Evolutionary conservation across 2,113 vertebrate genomes (phyloP).

Genomic region (Oceanites oceanicus): DNA sequence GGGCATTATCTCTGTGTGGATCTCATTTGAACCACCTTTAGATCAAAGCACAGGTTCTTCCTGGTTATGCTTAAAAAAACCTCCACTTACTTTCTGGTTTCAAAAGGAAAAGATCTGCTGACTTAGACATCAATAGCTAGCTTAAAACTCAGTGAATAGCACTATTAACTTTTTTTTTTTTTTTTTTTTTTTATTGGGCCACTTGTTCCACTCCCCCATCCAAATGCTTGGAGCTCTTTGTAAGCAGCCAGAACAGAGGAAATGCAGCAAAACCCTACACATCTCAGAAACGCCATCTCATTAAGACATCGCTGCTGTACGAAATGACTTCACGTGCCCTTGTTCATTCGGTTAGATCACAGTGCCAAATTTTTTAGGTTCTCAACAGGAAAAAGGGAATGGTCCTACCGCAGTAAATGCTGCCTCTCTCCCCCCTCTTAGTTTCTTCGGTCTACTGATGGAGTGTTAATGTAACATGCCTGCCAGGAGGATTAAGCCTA

Average conservation of each 20-base stretch:
- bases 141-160: constrained; percentile 72
- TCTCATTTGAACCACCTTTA: constrained; percentile 74
- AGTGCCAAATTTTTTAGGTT: not conserved
- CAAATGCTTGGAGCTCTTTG: constrained; percentile 37
- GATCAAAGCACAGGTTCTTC: constrained; percentile 76
- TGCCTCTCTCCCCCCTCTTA: not conserved
- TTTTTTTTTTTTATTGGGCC: constrained; percentile 58
- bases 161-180: constrained; percentile 71
- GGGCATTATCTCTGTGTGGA: constrained; percentile 59
- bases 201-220: constrained; percentile 44
- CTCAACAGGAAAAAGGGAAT: not conserved
- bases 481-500: not conserved
- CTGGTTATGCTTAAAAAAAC: constrained; percentile 66
- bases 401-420: not conserved
- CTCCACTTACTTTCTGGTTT: constrained; percentile 61
- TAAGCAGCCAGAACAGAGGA: constrained; percentile 19
- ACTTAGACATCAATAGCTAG: constrained; percentile 75
- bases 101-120: constrained; percentile 77
- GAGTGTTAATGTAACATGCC: not conserved
- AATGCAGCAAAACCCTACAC: not conserved
- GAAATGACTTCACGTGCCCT: not conserved
- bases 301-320: not conserved
- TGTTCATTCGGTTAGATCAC: not conserved
- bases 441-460: not conserved
- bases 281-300: not conserved